Evolutionary conservation across 2,797 vertebrate genomes (phyloP).

Genomic region (Florisuga fusca): DNA sequence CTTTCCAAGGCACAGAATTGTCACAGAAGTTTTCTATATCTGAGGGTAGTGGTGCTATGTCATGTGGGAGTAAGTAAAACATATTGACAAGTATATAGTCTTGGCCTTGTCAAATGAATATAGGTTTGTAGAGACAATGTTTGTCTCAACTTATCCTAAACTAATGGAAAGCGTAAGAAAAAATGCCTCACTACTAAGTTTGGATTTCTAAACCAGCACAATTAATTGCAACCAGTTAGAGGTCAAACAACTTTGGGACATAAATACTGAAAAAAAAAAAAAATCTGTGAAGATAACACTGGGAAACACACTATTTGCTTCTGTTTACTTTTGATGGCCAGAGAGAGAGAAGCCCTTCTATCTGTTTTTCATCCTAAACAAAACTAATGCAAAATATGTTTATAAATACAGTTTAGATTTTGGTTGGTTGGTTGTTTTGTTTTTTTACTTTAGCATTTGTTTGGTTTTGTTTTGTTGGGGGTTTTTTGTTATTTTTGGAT

Average conservation of each 20-base stretch:
- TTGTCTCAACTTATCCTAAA: neutral
- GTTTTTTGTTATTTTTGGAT: neutral
- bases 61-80: neutral
- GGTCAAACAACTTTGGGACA: neutral
- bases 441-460: neutral
- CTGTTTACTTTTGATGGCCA: neutral
- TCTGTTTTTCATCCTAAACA: neutral
- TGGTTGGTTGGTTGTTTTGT: too few species aligned
- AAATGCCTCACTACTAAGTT: neutral
- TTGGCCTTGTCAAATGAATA: neutral
- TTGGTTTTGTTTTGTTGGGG: too few species aligned
- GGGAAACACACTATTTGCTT: neutral
- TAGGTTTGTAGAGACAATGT: neutral
- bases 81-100: neutral
- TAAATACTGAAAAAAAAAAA: neutral
- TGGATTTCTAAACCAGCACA: neutral
- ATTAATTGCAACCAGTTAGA: neutral
- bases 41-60: neutral
- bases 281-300: neutral
- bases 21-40: neutral
- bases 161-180: neutral
- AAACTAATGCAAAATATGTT: neutral
- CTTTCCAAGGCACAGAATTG: neutral
- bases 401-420: neutral
- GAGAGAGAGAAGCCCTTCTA: neutral